Evolutionary conservation across 2,113 vertebrate genomes (phyloP), one percentile per base, ranked within the genome.

Genomic region (Psammodynastes pulverulentus): DNA sequence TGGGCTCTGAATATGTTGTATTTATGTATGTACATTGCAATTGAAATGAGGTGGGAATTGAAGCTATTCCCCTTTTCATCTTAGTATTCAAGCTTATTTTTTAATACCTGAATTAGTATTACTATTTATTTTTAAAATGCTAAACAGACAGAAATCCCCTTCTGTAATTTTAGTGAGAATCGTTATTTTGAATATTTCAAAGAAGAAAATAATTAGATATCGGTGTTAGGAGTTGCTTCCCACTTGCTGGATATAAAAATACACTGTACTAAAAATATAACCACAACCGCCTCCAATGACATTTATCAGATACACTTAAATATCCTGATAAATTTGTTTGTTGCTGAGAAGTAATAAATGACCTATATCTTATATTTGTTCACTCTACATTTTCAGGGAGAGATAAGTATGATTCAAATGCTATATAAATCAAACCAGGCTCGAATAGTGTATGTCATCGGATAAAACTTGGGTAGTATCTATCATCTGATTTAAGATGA

Each of bases 261-360:
- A 39, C 67, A 84, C 19, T 84, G 62, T 90, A 93, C 88, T 92
- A 95, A 88, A 92, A 92, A 93, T 90, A 87, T 0, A 90, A 91
- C 23, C 54, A 8, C 94, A 56, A 79, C 5, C 17, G 93, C 88
- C 56, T 6, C 29, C 89, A 89, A 93, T 90, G 86, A 49, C 90
- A 85, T 95, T 94, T 92, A 92, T 90, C n/a, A 46, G 17, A 84
- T 95, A 89, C 93, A 39, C 13, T 92, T 91, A 84, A 96, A 95
- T 90, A 56, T 56, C 67, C 92, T 86, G 72, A 95, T 67, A 95
- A 94, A 93, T 79, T 89, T 90, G 86, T 96, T 96, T 92, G 43
- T 43, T 92, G 90, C 79, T 95, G 91, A 86, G 95, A 34, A 79
- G 34, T 0, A 94, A 52, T 39, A 95, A 95, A 95, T 92, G 85